Base-by-base conservation (phyloP, 2,888 invertebrate genomes). In the Panzeria rudis region DNA sequence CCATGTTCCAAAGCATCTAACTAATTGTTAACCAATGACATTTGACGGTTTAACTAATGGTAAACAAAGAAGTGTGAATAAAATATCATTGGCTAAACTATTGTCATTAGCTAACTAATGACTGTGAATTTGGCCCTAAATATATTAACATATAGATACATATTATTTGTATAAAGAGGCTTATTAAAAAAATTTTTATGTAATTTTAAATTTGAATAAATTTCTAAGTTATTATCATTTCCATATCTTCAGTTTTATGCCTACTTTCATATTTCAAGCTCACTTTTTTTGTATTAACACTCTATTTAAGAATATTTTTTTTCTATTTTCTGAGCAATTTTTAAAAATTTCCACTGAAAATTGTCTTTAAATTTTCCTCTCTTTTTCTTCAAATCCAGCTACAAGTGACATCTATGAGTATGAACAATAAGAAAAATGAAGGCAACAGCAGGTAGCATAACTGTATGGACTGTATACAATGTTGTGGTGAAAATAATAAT, bases 381-480 rank as follows among this genome's bases (percentile, higher is more conserved):
- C 47, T 66, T 82, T 41, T 69, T 25, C 23, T 73, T 64, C 54
- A 17, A 47, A 61, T 71, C 64, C 85, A 88, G 93, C 86, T 92
- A 75, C 93, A 93, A 89, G 86, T 92, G 87, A 92, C 91, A 87
- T 90, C 92, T 88, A 90, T 90, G 88, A 90, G 91, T 89, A 90
- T 90, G 88, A 91, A 59, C 77, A 83, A 88, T 88, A 89, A 90
- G 78, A 92, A 92, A 87, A 90, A 87, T 86, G 94, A 94, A 84
- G 94, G 93, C 87, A 92, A 89, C 87, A 92, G 88, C 75, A 95
- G 95, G 94, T 95, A 95, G 95, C 95, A 95, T 90, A 94, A 95
- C 92, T 95, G 95, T 91, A 95, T 95, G 91, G 94, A 95, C 92
- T 95, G 95, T 93, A 95, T 95, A 88, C 95, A 95, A 90, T 95